Evolutionary conservation across 2,888 invertebrate genomes (phyloP).

Genomic region (Pterobdella sp.): DNA sequence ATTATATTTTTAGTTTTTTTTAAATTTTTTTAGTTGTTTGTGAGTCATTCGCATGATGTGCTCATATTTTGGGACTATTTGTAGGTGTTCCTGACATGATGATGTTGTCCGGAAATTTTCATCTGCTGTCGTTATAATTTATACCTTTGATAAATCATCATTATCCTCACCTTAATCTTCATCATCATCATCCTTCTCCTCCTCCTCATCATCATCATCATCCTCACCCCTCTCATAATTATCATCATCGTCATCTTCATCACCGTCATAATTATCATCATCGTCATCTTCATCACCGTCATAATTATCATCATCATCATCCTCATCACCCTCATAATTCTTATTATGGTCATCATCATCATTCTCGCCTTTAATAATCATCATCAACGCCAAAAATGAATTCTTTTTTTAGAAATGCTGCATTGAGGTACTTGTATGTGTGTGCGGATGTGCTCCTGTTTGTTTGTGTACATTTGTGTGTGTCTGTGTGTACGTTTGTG

Average conservation of each 20-base stretch:
- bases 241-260: conserved; percentile 26
- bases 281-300: conserved; percentile 11
- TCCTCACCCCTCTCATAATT: conserved; percentile 25
- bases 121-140: background rate
- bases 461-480: too few species aligned
- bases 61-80: too few species aligned
- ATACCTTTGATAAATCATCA: background rate
- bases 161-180: background rate
- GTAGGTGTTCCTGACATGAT: background rate
- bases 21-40: background rate
- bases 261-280: conserved; percentile 20
- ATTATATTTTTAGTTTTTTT: too few species aligned
- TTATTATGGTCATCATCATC: background rate
- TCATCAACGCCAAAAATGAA: too few species aligned
- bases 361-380: background rate
- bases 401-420: too few species aligned
- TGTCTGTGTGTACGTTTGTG: too few species aligned
- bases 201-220: conserved; percentile 27
- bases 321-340: background rate
- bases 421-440: too few species aligned
- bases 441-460: too few species aligned
- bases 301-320: background rate
- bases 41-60: background rate
- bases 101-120: background rate
- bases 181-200: conserved; percentile 28